Base-by-base conservation (phyloP, 23 tunicate species). In the Trididemnum clinides region DNA sequence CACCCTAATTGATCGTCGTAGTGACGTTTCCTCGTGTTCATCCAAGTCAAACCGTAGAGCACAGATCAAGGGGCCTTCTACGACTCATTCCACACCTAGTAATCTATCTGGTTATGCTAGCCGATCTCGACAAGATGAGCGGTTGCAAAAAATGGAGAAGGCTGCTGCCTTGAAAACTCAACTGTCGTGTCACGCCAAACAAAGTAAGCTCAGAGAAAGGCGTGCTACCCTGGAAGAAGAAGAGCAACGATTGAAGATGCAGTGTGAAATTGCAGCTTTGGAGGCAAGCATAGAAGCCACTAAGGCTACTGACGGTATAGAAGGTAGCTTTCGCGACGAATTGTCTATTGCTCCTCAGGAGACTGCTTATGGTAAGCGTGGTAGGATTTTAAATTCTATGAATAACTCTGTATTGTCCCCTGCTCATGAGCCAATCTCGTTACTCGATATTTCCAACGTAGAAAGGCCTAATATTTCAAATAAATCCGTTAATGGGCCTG, bases 131-230 rank as follows among this genome's bases (percentile, higher is more conserved):
- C 66, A 59, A 10, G 25, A 59, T 4, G 66, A 59, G 25, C 20
- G 66, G 25, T n/a, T 3, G 25, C 22, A 19, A n/a, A 59, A n/a
- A n/a, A 15, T 59, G 20, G 66, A 12, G 22, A 59, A 59, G 66
- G 66, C 66, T 59, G 66, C 66, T n/a, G 66, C 66, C 66, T 59
- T 59, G 22, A 59, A 59, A 59, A n/a, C 66, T 3, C 66, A 59
- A n/a, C 22, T 59, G 22, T 59, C 66, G 23, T 59, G 22, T n/a
- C 66, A 59, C 22, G 66, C 21, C 5, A 28, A 10, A 10, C 66
- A n/a, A 59, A n/a, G 25, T 59, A 59, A n/a, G 25, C 5, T 59
- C 5, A 59, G 25, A 59, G 66, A 59, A n/a, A 59, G 22, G 25
- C 21, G 5, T 19, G 21, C 25, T 4, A 3, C 66, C 3, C 66